Percentiles rank a stretch among this genome's conserved stretches.
Evolutionary conservation across 2,888 invertebrate species (phyloP).

Genomic region (Zygaena filipendulae): DNA sequence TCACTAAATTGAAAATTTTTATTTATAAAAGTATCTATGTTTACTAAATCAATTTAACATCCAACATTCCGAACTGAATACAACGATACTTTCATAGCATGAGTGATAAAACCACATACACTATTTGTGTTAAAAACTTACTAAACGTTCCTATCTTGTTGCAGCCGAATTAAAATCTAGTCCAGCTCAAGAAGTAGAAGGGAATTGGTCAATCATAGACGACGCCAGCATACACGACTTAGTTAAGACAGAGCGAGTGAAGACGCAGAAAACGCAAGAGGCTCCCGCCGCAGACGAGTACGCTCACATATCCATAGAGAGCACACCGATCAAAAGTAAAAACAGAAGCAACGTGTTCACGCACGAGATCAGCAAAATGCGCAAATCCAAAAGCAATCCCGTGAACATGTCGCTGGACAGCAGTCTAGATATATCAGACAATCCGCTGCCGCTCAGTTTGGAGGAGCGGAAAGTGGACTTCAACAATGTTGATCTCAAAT

Average conservation of each 20-base stretch:
- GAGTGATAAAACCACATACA: no score
- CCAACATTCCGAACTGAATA: no score
- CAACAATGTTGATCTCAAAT: slow-evolving; percentile 56
- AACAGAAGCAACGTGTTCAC: slow-evolving; percentile 29
- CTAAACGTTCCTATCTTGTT: slow-evolving; percentile 17
- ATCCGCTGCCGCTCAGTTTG: slow-evolving; percentile 33
- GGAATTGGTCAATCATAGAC: slow-evolving; percentile 40
- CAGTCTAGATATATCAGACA: slow-evolving; percentile 45
- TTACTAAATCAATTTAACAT: no score
- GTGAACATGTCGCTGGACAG: slow-evolving; percentile 50
- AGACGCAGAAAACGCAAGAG: no score
- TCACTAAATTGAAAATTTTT: no score
- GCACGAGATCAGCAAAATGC: slow-evolving; percentile 56
- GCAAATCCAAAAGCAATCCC: slow-evolving; percentile 33
- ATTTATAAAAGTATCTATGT: no score
- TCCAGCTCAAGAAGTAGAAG: slow-evolving; percentile 23
- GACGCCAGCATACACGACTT: slow-evolving; percentile 34
- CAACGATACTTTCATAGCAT: no score
- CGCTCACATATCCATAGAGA: no score
- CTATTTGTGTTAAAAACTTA: slow-evolving; percentile 1
- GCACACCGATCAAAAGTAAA: slow-evolving; percentile 48
- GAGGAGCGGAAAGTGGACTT: slow-evolving; percentile 58
- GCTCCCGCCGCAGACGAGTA: no score
- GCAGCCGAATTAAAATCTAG: slow-evolving; percentile 37
- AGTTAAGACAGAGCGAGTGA: slow-evolving; percentile 28